These are phyloP conservation scores for Diuraphis noxia DNA, from an alignment of 1,140 invertebrate species.

Conservation along the genomic window DNA sequence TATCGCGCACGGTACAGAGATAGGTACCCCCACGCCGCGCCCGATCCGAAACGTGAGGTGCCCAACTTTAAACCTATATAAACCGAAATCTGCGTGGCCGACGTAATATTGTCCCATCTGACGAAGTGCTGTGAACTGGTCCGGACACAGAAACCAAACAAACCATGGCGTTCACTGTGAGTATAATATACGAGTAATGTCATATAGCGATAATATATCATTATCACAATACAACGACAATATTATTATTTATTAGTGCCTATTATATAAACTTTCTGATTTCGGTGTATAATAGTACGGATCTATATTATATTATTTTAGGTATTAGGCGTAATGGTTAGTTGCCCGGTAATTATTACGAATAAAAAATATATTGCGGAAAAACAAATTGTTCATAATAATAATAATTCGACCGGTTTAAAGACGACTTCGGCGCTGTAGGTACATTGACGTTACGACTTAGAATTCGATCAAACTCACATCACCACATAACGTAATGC, in stretches of 20 bases:
- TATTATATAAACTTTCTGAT: too few relatives aligned
- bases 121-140: conserved; percentile 25
- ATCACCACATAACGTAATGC: background rate
- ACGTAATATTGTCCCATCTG: conserved; percentile 28
- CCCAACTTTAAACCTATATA: conserved; percentile 47
- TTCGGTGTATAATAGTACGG: background rate
- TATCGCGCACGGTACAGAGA: background rate
- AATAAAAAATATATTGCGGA: background rate
- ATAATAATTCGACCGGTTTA: background rate
- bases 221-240: background rate
- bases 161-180: conserved; percentile 43
- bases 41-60: background rate
- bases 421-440: background rate
- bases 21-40: conserved; percentile 21
- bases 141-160: background rate
- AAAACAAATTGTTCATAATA: background rate
- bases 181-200: conserved; percentile 21
- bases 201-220: background rate
- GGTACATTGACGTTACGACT: background rate
- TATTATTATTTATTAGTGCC: too few relatives aligned
- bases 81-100: conserved; percentile 33
- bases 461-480: background rate
- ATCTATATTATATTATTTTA: too few relatives aligned
- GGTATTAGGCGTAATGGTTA: too few relatives aligned
- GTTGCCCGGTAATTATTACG: background rate